Evolutionary conservation across 2,113 vertebrate genomes (phyloP).

Genomic region (Mugil cephalus): DNA sequence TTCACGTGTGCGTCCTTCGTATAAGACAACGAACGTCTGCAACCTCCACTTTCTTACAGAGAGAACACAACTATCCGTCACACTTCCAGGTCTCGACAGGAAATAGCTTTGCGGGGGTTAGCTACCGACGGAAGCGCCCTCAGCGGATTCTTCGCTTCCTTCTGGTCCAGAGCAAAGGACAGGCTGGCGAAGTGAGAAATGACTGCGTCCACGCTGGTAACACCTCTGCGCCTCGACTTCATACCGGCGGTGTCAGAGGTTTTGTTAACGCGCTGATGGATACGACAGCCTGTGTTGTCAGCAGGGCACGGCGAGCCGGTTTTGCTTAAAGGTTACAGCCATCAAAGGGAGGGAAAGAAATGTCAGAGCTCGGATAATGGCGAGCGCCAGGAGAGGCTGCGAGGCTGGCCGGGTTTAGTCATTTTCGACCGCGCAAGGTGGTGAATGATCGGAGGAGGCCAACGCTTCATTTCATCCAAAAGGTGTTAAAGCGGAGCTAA

Average conservation of each 20-base stretch:
- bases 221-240: conserved; percentile 43
- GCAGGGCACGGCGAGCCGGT: conserved; percentile 47
- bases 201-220: conserved; percentile 4
- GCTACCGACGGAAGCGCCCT: not conserved
- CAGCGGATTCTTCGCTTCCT: not conserved
- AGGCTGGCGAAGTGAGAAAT: conserved; percentile 33
- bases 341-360: conserved; percentile 60
- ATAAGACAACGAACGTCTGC: not conserved
- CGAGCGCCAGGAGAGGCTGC: conserved; percentile 1
- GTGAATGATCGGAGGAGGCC: not conserved
- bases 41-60: not conserved
- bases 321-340: conserved; percentile 74
- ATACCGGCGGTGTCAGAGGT: conserved; percentile 17
- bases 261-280: conserved; percentile 43
- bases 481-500: conserved; percentile 2
- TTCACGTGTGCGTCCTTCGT: conserved; percentile 10
- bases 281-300: conserved; percentile 60
- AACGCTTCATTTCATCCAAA: conserved; percentile 5
- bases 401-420: too few species aligned
- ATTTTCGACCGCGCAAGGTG: conserved; percentile 12
- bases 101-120: not conserved
- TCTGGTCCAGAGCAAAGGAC: conserved; percentile 21
- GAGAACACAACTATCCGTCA: not conserved
- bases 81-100: not conserved
- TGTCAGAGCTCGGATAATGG: conserved; percentile 56